phyloP scores from a whole-genome alignment of 2,797 vertebrate genomes.

The Sebastes paucispinis region DNA sequence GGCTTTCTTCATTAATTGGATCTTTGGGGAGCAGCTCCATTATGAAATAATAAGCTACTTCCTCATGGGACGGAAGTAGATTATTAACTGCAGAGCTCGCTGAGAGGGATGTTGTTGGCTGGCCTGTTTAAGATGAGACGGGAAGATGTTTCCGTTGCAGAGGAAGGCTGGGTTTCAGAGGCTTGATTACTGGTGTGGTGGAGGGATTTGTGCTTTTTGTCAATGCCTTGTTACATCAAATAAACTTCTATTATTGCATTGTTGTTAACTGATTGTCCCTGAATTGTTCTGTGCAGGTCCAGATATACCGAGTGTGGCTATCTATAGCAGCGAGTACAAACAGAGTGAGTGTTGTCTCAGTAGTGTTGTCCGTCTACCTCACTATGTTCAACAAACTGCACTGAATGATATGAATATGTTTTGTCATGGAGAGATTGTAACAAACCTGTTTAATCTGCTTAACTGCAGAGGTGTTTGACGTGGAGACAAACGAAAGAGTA shows the following conservation, averaged over 20 bases:
- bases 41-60: conserved; percentile 60
- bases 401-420: background rate
- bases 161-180: conserved; percentile 5
- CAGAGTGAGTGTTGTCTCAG: conserved; percentile 72
- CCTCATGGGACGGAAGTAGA: conserved; percentile 51
- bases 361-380: background rate
- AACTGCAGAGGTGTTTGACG: conserved; percentile 88
- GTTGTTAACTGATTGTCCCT: background rate
- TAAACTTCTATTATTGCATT: background rate
- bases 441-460: background rate
- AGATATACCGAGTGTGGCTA: conserved; percentile 74
- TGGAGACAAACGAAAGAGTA: conserved; percentile 89
- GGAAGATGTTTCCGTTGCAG: conserved; percentile 10
- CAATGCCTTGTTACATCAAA: background rate
- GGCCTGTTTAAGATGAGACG: conserved; percentile 21
- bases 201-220: conserved; percentile 2
- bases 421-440: background rate
- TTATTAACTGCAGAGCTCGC: conserved; percentile 43
- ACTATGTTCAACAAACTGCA: background rate
- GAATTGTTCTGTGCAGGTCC: conserved; percentile 68
- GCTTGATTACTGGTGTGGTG: background rate
- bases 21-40: conserved; percentile 59
- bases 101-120: conserved; percentile 14
- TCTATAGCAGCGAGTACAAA: conserved; percentile 77
- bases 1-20: conserved; percentile 71